phyloP scores from a whole-genome alignment of 2,888 invertebrate genomes.

The Cheilosia urbana region DNA sequence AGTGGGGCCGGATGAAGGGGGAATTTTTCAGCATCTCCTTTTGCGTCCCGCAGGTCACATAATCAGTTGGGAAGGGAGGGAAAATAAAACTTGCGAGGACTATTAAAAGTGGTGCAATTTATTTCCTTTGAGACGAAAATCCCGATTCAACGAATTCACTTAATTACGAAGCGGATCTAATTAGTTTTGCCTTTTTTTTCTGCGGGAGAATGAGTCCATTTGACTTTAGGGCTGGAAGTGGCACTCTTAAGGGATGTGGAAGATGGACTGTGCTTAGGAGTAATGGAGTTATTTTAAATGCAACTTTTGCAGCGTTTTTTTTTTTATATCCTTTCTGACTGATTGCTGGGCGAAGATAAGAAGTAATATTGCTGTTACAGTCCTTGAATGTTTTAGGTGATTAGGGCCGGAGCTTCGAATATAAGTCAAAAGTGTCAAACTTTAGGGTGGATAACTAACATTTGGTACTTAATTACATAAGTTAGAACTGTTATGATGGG shows the following conservation, averaged over 20 bases:
- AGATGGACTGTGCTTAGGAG: slow-evolving; percentile 7
- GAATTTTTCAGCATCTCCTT: slow-evolving; percentile 48
- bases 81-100: slow-evolving; percentile 37
- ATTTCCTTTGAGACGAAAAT: slow-evolving; percentile 54
- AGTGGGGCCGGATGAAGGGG: slow-evolving; percentile 5
- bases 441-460: too few species aligned
- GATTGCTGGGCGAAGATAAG: not conserved
- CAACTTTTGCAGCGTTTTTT: slow-evolving; percentile 15
- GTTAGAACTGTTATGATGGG: too few species aligned
- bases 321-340: slow-evolving; percentile 2
- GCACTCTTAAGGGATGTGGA: slow-evolving; percentile 3
- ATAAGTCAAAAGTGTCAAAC: too few species aligned
- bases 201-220: slow-evolving; percentile 41
- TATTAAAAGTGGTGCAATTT: slow-evolving; percentile 62
- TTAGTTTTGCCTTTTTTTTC: slow-evolving; percentile 66
- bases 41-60: slow-evolving; percentile 40
- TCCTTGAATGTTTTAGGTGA: too few species aligned
- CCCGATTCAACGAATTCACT: slow-evolving; percentile 61
- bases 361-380: not conserved
- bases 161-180: slow-evolving; percentile 69
- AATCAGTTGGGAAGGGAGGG: slow-evolving; percentile 2
- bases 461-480: too few species aligned
- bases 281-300: slow-evolving; percentile 27
- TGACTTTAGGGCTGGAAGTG: slow-evolving; percentile 12
- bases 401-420: too few species aligned